These are phyloP conservation scores for Phalacrocorax pelagicus DNA, from an alignment of 2,113 vertebrate genomes.

Conservation along the genomic window DNA sequence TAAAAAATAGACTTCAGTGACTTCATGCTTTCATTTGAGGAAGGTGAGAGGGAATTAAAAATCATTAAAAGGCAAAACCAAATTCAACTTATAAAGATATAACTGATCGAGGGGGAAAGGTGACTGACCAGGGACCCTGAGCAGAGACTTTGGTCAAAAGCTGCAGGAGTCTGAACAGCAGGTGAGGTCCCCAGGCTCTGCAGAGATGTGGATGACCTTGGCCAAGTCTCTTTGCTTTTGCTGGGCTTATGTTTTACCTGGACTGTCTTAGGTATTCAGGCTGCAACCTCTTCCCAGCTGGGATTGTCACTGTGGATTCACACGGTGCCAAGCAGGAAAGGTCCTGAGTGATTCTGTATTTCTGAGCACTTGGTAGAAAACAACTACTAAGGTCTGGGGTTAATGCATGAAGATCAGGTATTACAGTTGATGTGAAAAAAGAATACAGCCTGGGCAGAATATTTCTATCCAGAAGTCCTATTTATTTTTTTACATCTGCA, in stretches of 20 bases:
- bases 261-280: background rate
- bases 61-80: background rate
- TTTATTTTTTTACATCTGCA: slow-evolving; percentile 13
- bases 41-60: background rate
- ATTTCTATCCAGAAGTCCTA: background rate
- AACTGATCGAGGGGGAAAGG: background rate
- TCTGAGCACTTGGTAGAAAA: background rate
- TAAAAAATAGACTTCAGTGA: background rate
- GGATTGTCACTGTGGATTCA: slow-evolving; percentile 12
- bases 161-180: background rate
- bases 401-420: background rate
- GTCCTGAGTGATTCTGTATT: background rate
- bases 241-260: background rate
- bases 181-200: background rate
- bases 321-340: background rate
- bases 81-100: background rate
- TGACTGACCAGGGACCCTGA: background rate
- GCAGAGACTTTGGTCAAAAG: background rate
- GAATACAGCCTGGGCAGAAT: background rate
- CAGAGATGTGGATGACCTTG: background rate
- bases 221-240: background rate
- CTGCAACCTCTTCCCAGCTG: slow-evolving; percentile 17
- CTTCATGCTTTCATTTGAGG: background rate
- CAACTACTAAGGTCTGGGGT: background rate
- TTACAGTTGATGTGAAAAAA: background rate